A percentile compares a stretch with the other conserved stretches of the same genome.
Conservation (phyloP, 2,113 vertebrate genomes). For the Jacana jacana region DNA sequence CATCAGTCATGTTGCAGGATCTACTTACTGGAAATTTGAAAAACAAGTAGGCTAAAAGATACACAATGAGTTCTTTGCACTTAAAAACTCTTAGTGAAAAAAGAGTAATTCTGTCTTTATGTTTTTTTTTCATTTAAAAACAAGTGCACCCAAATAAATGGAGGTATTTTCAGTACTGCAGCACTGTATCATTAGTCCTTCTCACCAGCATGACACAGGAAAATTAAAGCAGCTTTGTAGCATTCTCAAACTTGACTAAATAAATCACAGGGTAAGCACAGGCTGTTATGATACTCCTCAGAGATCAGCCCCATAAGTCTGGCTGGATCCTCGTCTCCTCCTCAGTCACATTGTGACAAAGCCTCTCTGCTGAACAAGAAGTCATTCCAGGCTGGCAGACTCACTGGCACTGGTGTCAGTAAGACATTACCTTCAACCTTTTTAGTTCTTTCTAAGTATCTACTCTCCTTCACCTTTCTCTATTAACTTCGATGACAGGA, state of each 20-base stretch:
- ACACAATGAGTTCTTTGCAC: neutral
- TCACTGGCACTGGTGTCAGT: neutral
- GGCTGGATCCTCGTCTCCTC: neutral
- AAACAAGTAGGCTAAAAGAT: neutral
- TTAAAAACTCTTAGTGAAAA: neutral
- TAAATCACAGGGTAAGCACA: conserved; percentile 1
- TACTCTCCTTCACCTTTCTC: neutral
- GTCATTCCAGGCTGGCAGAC: neutral
- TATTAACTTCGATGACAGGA: neutral
- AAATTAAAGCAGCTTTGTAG: conserved; percentile 11
- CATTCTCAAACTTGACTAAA: neutral
- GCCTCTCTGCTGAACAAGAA: neutral
- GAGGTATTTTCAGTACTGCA: neutral
- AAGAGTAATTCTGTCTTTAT: neutral
- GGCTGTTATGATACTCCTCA: neutral
- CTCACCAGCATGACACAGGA: neutral
- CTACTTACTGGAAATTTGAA: neutral
- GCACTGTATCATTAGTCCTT: neutral
- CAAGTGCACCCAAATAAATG: neutral
- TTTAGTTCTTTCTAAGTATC: neutral
- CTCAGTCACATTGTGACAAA: neutral
- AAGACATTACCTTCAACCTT: neutral
- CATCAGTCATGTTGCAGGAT: neutral
- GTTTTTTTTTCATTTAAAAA: neutral
- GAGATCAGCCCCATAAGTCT: neutral